Percentiles rank a stretch among this genome's conserved stretches.
Evolutionary conservation across 2,797 vertebrate genomes (phyloP).

Genomic region (Sphenodon punctatus): DNA sequence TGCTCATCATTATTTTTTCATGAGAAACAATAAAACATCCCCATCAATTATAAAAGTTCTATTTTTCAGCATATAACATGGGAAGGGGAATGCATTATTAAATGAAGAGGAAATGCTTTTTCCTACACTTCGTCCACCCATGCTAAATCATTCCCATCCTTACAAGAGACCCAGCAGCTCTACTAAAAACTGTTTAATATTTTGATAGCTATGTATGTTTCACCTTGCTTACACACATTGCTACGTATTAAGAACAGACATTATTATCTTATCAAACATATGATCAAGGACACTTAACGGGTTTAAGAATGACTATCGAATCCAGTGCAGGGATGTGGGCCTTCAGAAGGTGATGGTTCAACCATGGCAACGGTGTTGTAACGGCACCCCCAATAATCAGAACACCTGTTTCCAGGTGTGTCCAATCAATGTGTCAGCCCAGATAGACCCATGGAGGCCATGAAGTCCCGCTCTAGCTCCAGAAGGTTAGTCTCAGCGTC

Average conservation of each 20-base stretch:
- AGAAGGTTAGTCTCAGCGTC: too few relatives aligned
- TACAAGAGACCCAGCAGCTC: neutral
- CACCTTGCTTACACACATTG: neutral
- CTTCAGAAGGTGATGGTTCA: too few relatives aligned
- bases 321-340: neutral
- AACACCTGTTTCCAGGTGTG: too few relatives aligned
- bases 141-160: constrained; percentile 7
- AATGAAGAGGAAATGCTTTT: constrained; percentile 13
- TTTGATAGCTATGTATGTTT: neutral
- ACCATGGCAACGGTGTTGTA: too few relatives aligned
- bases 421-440: too few relatives aligned
- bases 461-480: too few relatives aligned
- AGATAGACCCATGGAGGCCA: too few relatives aligned
- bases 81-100: neutral
- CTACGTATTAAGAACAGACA: neutral
- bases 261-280: neutral
- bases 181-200: neutral
- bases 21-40: constrained; percentile 63
- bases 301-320: neutral
- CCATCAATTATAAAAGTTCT: constrained; percentile 70
- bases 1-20: constrained; percentile 68
- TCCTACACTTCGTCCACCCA: neutral
- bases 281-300: neutral
- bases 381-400: too few relatives aligned
- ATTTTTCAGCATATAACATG: constrained; percentile 14